Evolutionary conservation across 37 sponge, comb jelly and placozoan species (phyloP).

Genomic region (Eunapius fragilis): DNA sequence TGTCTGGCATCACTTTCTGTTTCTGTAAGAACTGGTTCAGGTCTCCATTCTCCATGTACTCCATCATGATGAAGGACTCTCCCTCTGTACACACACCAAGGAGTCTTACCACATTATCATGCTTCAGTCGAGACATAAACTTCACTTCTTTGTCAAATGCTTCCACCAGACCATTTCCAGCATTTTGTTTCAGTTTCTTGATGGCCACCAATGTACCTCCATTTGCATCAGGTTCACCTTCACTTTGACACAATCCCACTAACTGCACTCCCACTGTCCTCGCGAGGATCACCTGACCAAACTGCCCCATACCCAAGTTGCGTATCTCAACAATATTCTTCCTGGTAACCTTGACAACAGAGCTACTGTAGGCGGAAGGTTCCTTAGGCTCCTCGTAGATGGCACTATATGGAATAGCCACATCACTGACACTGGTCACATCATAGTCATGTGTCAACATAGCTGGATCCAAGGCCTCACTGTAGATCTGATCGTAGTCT

Average conservation of each 20-base stretch:
- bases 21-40: slow-evolving; percentile 78
- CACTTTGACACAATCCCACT: slow-evolving; percentile 47
- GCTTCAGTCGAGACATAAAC: slow-evolving; percentile 75
- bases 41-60: slow-evolving; percentile 96
- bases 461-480: slow-evolving; percentile 53
- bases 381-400: slow-evolving; percentile 44
- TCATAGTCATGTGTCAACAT: slow-evolving; percentile 25
- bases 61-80: slow-evolving; percentile 71
- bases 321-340: slow-evolving; percentile 32
- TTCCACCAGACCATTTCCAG: slow-evolving; percentile 26
- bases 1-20: slow-evolving; percentile 45
- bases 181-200: slow-evolving; percentile 69
- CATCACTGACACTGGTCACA: not conserved
- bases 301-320: slow-evolving; percentile 62
- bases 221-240: slow-evolving; percentile 35
- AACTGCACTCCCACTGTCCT: slow-evolving; percentile 58
- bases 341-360: slow-evolving; percentile 10
- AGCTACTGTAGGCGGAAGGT: not conserved
- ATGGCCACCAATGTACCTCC: slow-evolving; percentile 76
- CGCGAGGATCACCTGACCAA: slow-evolving; percentile 70
- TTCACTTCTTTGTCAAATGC: slow-evolving; percentile 76
- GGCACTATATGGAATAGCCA: slow-evolving; percentile 44
- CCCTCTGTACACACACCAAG: slow-evolving; percentile 59
- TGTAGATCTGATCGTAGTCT: slow-evolving; percentile 36
- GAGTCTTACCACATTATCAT: slow-evolving; percentile 72